A percentile compares a stretch with the other conserved stretches of the same genome.
phyloP scores from a whole-genome alignment of 2,113 vertebrate species.

The Cheirogaleus medius region DNA sequence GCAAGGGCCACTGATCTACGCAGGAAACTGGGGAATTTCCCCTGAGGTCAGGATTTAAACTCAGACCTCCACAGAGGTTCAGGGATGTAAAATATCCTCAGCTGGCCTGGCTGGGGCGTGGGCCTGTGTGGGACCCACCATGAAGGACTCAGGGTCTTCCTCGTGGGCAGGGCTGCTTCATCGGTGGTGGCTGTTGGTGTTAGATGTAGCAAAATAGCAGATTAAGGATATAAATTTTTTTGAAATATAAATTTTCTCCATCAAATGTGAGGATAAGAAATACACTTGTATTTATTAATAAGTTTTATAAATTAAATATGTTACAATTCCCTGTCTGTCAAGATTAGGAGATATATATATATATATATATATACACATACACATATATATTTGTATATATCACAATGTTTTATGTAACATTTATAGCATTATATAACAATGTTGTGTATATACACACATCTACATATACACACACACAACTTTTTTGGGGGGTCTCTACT shows the following conservation, averaged over 20 bases:
- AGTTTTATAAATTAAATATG: background rate
- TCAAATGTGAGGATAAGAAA: background rate
- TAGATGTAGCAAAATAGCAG: background rate
- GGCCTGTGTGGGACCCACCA: accelerated
- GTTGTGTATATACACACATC: background rate
- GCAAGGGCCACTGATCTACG: background rate
- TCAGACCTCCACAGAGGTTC: background rate
- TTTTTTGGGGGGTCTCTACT: background rate
- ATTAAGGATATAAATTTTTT: background rate
- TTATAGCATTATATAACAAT: background rate
- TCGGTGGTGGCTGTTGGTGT: no score
- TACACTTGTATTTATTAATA: background rate
- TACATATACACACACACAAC: background rate
- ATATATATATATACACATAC: no score
- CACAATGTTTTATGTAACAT: background rate
- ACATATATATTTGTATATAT: background rate
- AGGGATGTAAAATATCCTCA: background rate
- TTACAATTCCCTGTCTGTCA: background rate
- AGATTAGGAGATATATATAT: background rate
- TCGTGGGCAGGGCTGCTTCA: accelerated
- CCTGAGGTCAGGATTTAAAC: no score
- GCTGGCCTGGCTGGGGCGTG: background rate
- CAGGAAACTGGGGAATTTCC: background rate
- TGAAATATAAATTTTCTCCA: background rate
- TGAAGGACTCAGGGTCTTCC: background rate